A percentile compares a stretch with the other conserved stretches of the same genome.
Evolutionary conservation across 2,888 invertebrate genomes (phyloP).

Genomic region (Ischnura elegans): DNA sequence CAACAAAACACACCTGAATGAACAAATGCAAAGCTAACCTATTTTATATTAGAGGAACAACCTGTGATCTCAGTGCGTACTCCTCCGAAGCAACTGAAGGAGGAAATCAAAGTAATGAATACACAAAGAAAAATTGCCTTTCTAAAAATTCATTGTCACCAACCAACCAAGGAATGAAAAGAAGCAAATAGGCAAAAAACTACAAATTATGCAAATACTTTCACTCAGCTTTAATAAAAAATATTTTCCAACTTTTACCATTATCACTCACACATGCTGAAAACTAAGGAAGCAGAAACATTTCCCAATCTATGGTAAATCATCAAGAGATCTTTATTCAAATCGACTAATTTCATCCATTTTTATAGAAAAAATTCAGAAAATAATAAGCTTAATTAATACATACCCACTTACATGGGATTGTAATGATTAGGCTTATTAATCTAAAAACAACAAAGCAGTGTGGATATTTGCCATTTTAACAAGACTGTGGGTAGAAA

Average conservation of each 20-base stretch:
- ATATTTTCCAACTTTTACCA: not conserved
- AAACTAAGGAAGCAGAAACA: not conserved
- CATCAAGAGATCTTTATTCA: too few species aligned
- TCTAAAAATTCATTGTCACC: not conserved
- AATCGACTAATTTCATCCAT: too few species aligned
- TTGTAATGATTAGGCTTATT: too few species aligned
- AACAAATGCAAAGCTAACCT: constrained; percentile 46
- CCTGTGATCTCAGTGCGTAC: constrained; percentile 39
- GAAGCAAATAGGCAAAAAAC: not conserved
- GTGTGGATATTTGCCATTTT: too few species aligned
- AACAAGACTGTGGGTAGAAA: too few species aligned
- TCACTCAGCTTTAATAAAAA: not conserved
- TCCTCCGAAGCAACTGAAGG: constrained; percentile 43
- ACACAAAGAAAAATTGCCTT: not conserved
- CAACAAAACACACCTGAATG: not conserved
- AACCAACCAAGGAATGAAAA: not conserved
- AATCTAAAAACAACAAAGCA: too few species aligned
- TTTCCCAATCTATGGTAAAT: not conserved
- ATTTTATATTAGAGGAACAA: constrained; percentile 42
- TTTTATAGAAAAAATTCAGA: too few species aligned
- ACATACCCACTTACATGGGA: too few species aligned
- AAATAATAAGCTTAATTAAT: too few species aligned
- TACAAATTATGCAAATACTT: not conserved
- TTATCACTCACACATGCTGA: not conserved
- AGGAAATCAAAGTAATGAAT: not conserved